phyloP scores from a whole-genome alignment of 35 echinoderm and acorn worm species.

The Nesometra sesokonis region DNA sequence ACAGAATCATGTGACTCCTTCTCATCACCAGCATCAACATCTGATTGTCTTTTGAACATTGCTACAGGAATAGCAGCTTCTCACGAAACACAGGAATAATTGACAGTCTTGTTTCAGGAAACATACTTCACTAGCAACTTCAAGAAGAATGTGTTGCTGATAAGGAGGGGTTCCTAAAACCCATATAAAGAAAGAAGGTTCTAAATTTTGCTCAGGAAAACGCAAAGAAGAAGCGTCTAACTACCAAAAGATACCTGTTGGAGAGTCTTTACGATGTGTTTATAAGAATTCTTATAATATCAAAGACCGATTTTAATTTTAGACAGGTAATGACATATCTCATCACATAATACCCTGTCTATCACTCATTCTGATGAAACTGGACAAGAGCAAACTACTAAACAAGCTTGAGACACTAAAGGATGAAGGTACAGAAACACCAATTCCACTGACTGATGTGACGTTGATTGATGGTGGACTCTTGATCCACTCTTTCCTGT shows the following conservation, averaged over 20 bases:
- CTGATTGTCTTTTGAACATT: too few species aligned
- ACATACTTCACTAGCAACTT: constrained; percentile 24
- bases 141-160: constrained; percentile 35
- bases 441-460: background rate
- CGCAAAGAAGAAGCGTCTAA: background rate
- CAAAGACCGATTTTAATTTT: background rate
- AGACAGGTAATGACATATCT: too few species aligned
- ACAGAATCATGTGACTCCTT: too few species aligned
- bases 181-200: constrained; percentile 34
- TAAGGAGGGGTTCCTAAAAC: constrained; percentile 25
- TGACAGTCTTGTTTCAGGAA: constrained; percentile 18
- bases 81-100: constrained; percentile 21
- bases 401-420: background rate
- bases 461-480: background rate
- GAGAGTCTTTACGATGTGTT: constrained; percentile 23
- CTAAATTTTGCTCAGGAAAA: constrained; percentile 48
- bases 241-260: constrained; percentile 2
- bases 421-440: background rate
- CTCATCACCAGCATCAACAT: too few species aligned
- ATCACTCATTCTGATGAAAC: background rate
- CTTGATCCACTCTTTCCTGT: background rate
- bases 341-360: too few species aligned
- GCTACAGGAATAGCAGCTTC: too few species aligned
- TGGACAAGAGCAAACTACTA: background rate
- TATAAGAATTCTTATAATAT: constrained; percentile 10